Evolutionary conservation across 1,140 invertebrate species (phyloP).

Genomic region (Diorhabda sublineata): DNA sequence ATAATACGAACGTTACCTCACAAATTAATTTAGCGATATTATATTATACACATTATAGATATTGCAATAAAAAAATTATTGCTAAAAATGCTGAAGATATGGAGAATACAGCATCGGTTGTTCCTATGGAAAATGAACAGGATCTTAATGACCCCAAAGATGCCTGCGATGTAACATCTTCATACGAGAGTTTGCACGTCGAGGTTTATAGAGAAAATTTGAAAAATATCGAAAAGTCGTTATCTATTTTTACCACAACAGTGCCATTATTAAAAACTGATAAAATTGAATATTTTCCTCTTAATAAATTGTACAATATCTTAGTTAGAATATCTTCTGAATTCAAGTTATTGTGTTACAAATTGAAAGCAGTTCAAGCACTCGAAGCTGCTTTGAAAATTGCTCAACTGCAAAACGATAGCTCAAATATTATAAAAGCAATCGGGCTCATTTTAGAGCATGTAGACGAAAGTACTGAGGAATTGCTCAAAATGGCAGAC

Average conservation of each 20-base stretch:
- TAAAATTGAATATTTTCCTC: background rate
- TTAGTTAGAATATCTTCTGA: slow-evolving; percentile 10
- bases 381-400: slow-evolving; percentile 13
- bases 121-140: background rate
- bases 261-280: background rate
- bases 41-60: slow-evolving; percentile 12
- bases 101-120: slow-evolving; percentile 5
- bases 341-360: slow-evolving; percentile 11
- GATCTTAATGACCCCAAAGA: slow-evolving; percentile 4
- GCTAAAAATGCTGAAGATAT: slow-evolving; percentile 18
- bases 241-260: slow-evolving; percentile 1
- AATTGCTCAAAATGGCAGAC: slow-evolving; percentile 7
- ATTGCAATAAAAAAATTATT: slow-evolving; percentile 1
- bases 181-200: slow-evolving; percentile 15
- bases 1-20: background rate
- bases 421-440: background rate
- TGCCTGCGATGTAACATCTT: slow-evolving; percentile 17
- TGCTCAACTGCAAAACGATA: slow-evolving; percentile 7
- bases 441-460: slow-evolving; percentile 10
- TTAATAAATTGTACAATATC: slow-evolving; percentile 4
- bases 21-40: slow-evolving; percentile 10
- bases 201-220: background rate
- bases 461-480: background rate
- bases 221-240: slow-evolving; percentile 11
- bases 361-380: slow-evolving; percentile 7